Evolutionary conservation across 1,140 invertebrate species (phyloP), one percentile per base, ranked within the genome.

Genomic region (Eciton burchellii): DNA sequence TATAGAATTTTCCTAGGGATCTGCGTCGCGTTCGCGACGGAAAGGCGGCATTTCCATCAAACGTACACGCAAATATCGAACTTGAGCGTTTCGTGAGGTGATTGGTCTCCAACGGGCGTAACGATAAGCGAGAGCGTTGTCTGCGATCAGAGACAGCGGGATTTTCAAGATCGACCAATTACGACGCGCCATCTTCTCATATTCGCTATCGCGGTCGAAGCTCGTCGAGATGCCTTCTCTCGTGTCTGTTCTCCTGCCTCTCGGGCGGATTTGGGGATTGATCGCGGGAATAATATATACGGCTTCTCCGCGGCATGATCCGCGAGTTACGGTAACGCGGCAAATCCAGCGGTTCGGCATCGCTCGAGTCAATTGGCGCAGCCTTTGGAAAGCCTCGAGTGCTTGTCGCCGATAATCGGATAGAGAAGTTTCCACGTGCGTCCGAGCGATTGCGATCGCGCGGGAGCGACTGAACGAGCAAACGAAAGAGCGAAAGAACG

Each of bases 361-460:
- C 54, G 66, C 52, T 16, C 16, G 21, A 74, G 43, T 63, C 57
- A 49, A 74, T 52, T 74, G 24, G 26, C 26, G 72, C 56, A 74
- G 43, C 57, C 72, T 74, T 79, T 79, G 74, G 35, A 68, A 21
- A 56, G 63, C 43, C 66, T 81, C 45, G 71, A 70, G 77, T 35
- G 54, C 43, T 54, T 57, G 63, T 81, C 76, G 41, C 49, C 19
- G 77, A 29, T 81, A 81, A 81, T 81, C 77, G 66, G 66, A 81
- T 81, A 72, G 77, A 81, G 66, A 72, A 71, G 41, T 81, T 81
- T 54, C 45, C 63, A 26, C 65, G 54, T 29, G n/a, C 16, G 35
- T 66, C 41, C 60, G 49, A 21, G 62, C 65, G 35, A 26, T 70
- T 45, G 19, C 70, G 47, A 3, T n/a, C n/a, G n/a, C n/a, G n/a